These are phyloP conservation scores for Nemotelus pantherinus DNA, from an alignment of 2,888 invertebrate species.

Conservation along the genomic window DNA sequence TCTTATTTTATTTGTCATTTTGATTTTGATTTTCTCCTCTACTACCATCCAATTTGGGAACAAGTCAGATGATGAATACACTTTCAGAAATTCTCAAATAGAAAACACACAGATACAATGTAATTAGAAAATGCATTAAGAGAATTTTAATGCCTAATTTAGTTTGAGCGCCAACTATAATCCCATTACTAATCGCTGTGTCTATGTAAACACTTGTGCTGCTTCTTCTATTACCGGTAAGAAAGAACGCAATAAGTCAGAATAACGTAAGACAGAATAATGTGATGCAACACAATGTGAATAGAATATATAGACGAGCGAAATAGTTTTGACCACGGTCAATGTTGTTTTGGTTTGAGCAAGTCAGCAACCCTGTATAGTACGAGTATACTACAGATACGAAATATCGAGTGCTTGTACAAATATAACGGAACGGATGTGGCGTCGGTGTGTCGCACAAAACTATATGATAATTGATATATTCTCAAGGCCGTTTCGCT, in stretches of 20 bases:
- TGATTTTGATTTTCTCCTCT: too few species aligned
- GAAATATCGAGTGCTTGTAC: not conserved
- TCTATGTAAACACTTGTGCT: not conserved
- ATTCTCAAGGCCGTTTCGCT: conserved; percentile 4
- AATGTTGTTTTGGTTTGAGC: conserved; percentile 27
- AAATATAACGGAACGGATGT: not conserved
- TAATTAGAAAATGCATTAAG: too few species aligned
- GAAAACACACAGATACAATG: too few species aligned
- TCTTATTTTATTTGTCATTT: too few species aligned
- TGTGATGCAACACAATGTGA: conserved; percentile 1
- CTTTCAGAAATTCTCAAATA: too few species aligned
- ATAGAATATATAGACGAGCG: not conserved
- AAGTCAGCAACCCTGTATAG: not conserved
- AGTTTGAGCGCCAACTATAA: too few species aligned
- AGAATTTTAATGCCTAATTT: too few species aligned
- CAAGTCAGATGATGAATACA: too few species aligned
- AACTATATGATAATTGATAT: not conserved
- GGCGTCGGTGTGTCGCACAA: too few species aligned
- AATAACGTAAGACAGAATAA: not conserved
- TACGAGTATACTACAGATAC: not conserved
- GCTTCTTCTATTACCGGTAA: not conserved
- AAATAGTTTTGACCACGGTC: conserved; percentile 32
- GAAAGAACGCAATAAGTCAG: not conserved
- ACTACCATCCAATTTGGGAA: too few species aligned
- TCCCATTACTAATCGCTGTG: too few species aligned